These are phyloP conservation scores for Sitophilus oryzae DNA, from an alignment of 1,140 invertebrate species.

Conservation along the genomic window DNA sequence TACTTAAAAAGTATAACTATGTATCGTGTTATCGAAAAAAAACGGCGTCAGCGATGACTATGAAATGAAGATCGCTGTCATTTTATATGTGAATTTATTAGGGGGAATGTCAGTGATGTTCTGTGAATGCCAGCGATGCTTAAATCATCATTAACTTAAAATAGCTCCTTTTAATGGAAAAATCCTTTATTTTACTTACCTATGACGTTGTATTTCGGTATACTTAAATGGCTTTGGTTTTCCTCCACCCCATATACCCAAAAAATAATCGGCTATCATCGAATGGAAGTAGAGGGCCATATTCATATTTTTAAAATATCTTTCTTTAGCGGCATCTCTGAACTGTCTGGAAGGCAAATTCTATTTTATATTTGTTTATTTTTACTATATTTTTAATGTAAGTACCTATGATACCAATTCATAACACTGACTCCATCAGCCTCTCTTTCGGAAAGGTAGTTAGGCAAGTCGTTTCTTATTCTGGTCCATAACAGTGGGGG, in stretches of 20 bases:
- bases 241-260: constrained; percentile 93
- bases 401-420: constrained; percentile 83
- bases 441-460: constrained; percentile 92
- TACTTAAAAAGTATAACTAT: too few relatives aligned
- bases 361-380: constrained; percentile 7
- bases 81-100: too few relatives aligned
- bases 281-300: constrained; percentile 95
- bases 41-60: too few relatives aligned
- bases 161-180: background rate
- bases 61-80: too few relatives aligned
- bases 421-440: constrained; percentile 95
- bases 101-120: too few relatives aligned
- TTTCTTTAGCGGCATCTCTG: constrained; percentile 83
- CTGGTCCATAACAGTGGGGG: constrained; percentile 94
- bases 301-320: constrained; percentile 97
- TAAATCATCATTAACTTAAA: too few relatives aligned
- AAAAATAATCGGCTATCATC: constrained; percentile 95
- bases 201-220: constrained; percentile 89
- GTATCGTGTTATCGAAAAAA: too few relatives aligned
- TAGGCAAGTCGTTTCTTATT: constrained; percentile 89
- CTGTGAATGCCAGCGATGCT: too few relatives aligned
- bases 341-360: constrained; percentile 68
- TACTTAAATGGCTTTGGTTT: constrained; percentile 94
- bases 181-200: constrained; percentile 45
- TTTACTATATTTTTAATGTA: background rate